Conservation (phyloP, 2,888 invertebrate genomes). For the Phaonia tiefii region DNA sequence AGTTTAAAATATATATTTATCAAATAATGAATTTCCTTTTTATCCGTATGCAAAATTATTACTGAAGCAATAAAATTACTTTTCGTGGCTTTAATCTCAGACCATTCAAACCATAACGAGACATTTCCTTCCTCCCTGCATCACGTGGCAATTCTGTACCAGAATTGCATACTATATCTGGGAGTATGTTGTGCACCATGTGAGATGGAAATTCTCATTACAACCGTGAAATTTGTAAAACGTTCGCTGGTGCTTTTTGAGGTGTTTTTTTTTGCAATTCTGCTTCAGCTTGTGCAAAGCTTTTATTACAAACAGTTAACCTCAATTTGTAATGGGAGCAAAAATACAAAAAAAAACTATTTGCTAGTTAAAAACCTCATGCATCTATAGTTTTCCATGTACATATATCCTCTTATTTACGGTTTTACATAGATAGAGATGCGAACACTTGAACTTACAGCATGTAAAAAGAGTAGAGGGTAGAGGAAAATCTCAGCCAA, state of each 20-base stretch:
- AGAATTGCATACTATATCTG: too few relatives aligned
- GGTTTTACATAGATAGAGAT: constrained; percentile 23
- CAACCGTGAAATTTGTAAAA: constrained; percentile 48
- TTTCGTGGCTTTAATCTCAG: neutral
- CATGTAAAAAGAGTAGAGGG: neutral
- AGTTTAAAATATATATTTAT: neutral
- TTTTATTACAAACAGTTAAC: constrained; percentile 56
- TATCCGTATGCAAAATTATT: constrained; percentile 6
- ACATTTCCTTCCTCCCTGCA: constrained; percentile 8
- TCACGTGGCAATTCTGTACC: too few relatives aligned
- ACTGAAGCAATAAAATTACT: neutral
- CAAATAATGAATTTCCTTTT: constrained; percentile 18
- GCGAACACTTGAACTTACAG: constrained; percentile 57
- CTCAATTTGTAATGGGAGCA: constrained; percentile 56
- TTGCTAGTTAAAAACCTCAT: constrained; percentile 30
- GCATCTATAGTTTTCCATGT: neutral
- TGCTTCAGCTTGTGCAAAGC: constrained; percentile 11
- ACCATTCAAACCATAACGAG: constrained; percentile 13
- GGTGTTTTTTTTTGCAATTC: constrained; percentile 46
- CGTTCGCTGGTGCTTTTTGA: constrained; percentile 4
- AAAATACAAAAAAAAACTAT: constrained; percentile 24
- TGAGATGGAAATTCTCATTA: constrained; percentile 30
- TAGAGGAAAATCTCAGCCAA: neutral
- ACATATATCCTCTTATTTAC: constrained; percentile 22
- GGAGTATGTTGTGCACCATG: neutral